Evolutionary conservation across 2,797 vertebrate species (phyloP).

Genomic region (Dermochelys coriacea): DNA sequence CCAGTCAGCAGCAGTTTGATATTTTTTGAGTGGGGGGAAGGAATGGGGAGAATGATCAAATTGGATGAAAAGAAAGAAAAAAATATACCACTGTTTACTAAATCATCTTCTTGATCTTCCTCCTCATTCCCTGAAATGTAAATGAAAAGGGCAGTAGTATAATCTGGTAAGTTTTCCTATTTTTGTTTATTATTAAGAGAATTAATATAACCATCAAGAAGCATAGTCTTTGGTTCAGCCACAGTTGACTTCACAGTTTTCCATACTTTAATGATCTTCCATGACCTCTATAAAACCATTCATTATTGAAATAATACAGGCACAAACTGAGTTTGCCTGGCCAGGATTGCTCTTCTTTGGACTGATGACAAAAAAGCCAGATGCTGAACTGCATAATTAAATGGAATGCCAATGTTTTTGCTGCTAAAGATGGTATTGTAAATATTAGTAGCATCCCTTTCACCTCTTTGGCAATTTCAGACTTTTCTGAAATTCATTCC

Average conservation of each 20-base stretch:
- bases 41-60: neutral
- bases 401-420: neutral
- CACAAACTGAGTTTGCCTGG: fast-evolving
- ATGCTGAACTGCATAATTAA: neutral
- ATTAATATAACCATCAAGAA: neutral
- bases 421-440: neutral
- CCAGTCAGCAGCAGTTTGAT: neutral
- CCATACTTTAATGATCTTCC: neutral
- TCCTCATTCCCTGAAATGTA: neutral
- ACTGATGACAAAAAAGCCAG: neutral
- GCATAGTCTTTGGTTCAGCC: neutral
- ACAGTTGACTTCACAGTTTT: neutral
- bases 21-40: neutral
- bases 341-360: neutral
- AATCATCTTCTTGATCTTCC: neutral
- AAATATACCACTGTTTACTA: neutral
- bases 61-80: neutral
- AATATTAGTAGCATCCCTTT: neutral
- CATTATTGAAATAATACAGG: neutral
- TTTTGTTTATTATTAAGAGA: neutral
- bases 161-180: neutral
- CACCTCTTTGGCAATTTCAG: neutral
- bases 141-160: neutral
- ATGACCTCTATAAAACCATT: neutral
- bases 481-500: neutral